Evolutionary conservation across 64 coral and sea anemone genomes (phyloP), one percentile per base, ranked within the genome.

Genomic region (Dendronephthya gigantea): DNA sequence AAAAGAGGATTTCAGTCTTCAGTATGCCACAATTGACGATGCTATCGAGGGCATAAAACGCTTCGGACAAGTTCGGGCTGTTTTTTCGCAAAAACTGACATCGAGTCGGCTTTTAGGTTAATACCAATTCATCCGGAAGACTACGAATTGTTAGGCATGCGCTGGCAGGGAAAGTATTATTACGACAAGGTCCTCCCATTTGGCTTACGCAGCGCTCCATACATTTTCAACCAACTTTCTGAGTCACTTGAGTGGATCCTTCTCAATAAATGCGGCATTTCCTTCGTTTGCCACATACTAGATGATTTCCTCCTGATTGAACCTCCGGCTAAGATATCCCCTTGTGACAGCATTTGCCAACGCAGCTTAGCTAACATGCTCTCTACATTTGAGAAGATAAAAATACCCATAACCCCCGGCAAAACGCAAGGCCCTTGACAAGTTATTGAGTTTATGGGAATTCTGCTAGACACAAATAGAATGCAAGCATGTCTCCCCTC

Each of bases 161-260:
- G n/a, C n/a, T n/a, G n/a, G n/a, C n/a, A n/a, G n/a, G n/a, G n/a
- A n/a, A n/a, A n/a, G n/a, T n/a, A 74, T 35, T 74, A 74, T 1
- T 74, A 7, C 25, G 23, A 74, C 25, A 74, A 74, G 1, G 68
- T 74, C 12, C 33, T 74, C n/a, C 68, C 68, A 1, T 74, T 74
- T 74, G 68, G 68, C 31, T 28, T 74, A 35, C 23, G 68, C n/a
- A 74, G 68, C 3, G 90, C 90, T 0, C 90, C 90, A 30, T 91
- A n/a, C n/a, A n/a, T n/a, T n/a, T n/a, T n/a, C n/a, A n/a, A n/a
- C n/a, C n/a, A n/a, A n/a, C n/a, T n/a, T 22, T 83, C 90, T 27
- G 85, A 91, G 50, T 84, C 89, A 39, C 43, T 90, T 1, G 84
- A 90, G 59, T 90, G 85, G 68, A 74, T 90, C 33, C 82, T 90